Evolutionary conservation across 2,888 invertebrate genomes (phyloP).

Genomic region (Eucriotettix oculatus): DNA sequence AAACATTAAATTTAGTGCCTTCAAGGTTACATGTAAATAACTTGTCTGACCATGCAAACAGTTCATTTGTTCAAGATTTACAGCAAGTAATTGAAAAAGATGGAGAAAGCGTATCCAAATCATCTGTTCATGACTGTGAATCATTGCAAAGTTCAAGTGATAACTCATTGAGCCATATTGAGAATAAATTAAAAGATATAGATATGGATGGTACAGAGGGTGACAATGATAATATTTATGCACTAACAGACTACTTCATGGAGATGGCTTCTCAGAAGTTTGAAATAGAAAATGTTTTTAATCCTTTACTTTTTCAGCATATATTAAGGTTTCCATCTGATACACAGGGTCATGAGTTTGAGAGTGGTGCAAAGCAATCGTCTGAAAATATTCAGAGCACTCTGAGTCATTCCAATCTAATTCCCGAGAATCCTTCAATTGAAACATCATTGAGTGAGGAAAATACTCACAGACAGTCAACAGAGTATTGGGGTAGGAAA

Average conservation of each 20-base stretch:
- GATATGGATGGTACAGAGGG: constrained; percentile 34
- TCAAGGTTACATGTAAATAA: neutral
- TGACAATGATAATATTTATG: constrained; percentile 30
- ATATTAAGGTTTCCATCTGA: constrained; percentile 8
- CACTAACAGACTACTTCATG: constrained; percentile 27
- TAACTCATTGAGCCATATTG: neutral
- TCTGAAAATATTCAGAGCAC: too few relatives aligned
- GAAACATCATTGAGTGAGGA: too few relatives aligned
- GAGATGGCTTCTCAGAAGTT: constrained; percentile 18
- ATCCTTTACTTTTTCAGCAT: constrained; percentile 23
- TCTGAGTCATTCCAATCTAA: too few relatives aligned
- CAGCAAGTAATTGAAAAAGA: neutral
- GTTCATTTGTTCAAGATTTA: neutral
- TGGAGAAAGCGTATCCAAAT: neutral
- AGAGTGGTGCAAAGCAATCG: too few relatives aligned
- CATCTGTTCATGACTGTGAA: neutral
- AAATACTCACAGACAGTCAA: too few relatives aligned
- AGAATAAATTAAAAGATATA: constrained; percentile 13
- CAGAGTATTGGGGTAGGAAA: too few relatives aligned
- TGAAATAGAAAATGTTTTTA: constrained; percentile 19
- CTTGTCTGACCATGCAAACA: neutral
- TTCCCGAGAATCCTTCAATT: too few relatives aligned
- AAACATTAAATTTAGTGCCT: neutral
- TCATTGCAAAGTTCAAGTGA: neutral
- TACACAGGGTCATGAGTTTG: too few relatives aligned